These are phyloP conservation scores for Helarctos malayanus DNA, from an alignment of 2,797 vertebrate genomes.

Conservation along the genomic window DNA sequence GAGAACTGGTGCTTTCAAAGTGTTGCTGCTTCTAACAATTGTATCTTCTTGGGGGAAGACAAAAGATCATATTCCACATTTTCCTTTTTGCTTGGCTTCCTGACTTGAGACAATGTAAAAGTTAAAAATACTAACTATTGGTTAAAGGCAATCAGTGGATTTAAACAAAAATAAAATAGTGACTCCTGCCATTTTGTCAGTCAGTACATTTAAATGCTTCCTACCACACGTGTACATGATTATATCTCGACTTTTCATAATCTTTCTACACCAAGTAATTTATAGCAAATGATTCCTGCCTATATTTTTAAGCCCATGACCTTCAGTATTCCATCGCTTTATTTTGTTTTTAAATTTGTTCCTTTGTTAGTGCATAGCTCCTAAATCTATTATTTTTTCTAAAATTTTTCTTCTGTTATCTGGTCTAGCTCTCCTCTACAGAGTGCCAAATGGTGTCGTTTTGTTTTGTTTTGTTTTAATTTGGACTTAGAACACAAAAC, in stretches of 20 bases:
- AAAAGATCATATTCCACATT: not conserved
- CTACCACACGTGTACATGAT: not conserved
- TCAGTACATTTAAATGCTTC: not conserved
- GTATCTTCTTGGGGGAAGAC: not conserved
- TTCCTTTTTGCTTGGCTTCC: not conserved
- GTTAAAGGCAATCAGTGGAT: not conserved
- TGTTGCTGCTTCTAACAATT: not conserved
- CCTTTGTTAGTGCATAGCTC: not conserved
- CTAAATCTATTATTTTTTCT: not conserved
- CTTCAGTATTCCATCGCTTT: not conserved
- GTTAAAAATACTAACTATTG: not conserved
- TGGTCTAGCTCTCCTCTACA: not conserved
- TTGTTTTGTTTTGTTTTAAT: not conserved
- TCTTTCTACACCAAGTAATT: not conserved
- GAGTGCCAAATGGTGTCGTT: not conserved
- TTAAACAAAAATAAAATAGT: not conserved
- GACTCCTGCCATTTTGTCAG: not conserved
- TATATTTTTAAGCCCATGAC: not conserved
- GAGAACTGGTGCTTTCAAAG: not conserved
- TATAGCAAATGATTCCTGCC: not conserved
- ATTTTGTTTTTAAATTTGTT: not conserved
- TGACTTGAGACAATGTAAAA: not conserved
- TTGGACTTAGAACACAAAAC: constrained; percentile 11
- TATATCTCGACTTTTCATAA: not conserved
- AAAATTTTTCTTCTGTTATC: not conserved